Base-by-base conservation (phyloP, 2,888 invertebrate species). In the Epirrhoe tristata region DNA sequence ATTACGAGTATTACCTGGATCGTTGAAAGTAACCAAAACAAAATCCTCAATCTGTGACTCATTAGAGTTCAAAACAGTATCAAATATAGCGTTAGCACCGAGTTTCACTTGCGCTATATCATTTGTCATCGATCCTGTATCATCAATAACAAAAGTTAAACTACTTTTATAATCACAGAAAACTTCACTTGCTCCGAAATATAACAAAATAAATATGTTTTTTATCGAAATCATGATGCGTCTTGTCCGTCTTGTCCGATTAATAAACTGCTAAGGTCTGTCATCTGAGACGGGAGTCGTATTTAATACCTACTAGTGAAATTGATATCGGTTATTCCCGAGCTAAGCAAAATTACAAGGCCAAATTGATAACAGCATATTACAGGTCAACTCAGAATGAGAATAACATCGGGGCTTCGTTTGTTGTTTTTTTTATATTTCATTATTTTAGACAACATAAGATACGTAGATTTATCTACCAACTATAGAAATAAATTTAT, bases 1-100 rank as follows among this genome's bases (percentile, higher is more conserved):
- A 10, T n/a, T n/a, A n/a, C n/a, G n/a, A n/a, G n/a, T 2, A 66
- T 39, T 63, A 67, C 67, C 48, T 5, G 89, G 87, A 71, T 91
- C 89, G 64, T 88, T 88, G 62, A 90, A 90, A 0, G 89, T 89
- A 0, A 90, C 82, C 48, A 91, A 63, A 63, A 90, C 61, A 66
- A 88, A 88, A 58, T 90, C 84, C 55, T 87, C 84, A 52, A 91
- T 85, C 34, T 82, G 81, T 1, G 88, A 86, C 6, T 70, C 51
- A 1, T 83, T 82, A 0, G 83, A 81, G 7, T 74, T 74, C 8
- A 82, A 46, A 1, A 89, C 85, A 0, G 84, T 81, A 59, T 90
- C 82, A 67, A 90, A 89, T 63, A 91, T 83, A 1, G 71, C 63
- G 7, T 82, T 77, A 0, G 81, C 81, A 58, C 77, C 79, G 0